Evolutionary conservation across 2,888 invertebrate species (phyloP).

Genomic region (Drosophila testacea): DNA sequence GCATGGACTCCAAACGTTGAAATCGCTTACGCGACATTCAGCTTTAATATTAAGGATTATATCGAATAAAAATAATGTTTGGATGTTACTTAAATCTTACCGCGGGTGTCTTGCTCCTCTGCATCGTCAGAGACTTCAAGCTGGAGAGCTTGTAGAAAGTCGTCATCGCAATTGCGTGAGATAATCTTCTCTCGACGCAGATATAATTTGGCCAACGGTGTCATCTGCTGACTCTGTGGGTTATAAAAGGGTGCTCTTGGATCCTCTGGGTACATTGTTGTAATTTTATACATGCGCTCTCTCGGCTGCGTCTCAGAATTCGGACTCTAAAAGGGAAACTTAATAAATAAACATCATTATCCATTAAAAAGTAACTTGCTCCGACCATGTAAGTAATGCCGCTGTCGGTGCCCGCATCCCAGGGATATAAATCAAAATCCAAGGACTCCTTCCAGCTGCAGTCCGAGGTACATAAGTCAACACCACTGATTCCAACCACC

Average conservation of each 20-base stretch:
- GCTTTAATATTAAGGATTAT: conserved; percentile 86
- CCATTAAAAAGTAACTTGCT: too few relatives aligned
- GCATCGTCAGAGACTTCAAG: conserved; percentile 89
- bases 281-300: conserved; percentile 95
- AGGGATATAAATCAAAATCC: conserved; percentile 94
- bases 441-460: conserved; percentile 96
- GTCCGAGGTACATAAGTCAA: conserved; percentile 94
- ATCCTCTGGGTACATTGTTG: conserved; percentile 95
- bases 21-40: conserved; percentile 92
- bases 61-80: not conserved
- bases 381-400: conserved; percentile 95
- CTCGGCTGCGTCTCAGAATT: conserved; percentile 91
- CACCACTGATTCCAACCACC: conserved; percentile 96
- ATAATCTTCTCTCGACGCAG: conserved; percentile 91
- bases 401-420: conserved; percentile 98
- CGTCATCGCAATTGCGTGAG: conserved; percentile 90
- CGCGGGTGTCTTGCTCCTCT: conserved; percentile 88
- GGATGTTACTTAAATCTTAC: conserved; percentile 85
- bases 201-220: conserved; percentile 93
- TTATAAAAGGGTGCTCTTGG: conserved; percentile 97
- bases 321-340: conserved; percentile 87
- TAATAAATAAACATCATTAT: not conserved
- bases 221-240: conserved; percentile 88
- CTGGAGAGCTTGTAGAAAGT: conserved; percentile 87
- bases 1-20: conserved; percentile 92